Percentiles rank a stretch among this genome's conserved stretches.
Evolutionary conservation across 53 echinoderm and acorn worm species (phyloP).

Genomic region (Zoroaster sp.): DNA sequence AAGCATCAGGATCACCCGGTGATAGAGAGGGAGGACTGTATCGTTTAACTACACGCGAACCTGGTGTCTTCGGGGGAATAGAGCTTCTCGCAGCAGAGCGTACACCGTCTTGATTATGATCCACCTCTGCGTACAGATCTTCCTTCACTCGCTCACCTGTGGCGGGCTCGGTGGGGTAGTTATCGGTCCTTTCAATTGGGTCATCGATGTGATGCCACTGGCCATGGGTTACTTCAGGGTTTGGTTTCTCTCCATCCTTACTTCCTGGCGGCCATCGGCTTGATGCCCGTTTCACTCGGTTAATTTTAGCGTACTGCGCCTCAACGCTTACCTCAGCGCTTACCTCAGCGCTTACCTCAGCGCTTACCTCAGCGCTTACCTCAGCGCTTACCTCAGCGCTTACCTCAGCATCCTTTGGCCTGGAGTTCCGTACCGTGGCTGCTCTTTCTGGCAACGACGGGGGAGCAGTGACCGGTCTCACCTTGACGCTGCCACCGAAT

Average conservation of each 20-base stretch:
- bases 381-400: not conserved
- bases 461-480: not conserved
- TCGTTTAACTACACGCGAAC: not conserved
- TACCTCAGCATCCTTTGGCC: not conserved
- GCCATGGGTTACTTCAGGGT: not conserved
- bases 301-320: slow-evolving; percentile 15
- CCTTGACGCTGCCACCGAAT: slow-evolving; percentile 1
- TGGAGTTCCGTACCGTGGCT: not conserved
- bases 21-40: not conserved
- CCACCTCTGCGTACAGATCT: slow-evolving; percentile 14
- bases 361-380: too few species aligned
- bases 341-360: not conserved
- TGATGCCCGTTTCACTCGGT: slow-evolving; percentile 22
- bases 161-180: not conserved
- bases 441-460: not conserved
- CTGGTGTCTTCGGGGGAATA: not conserved
- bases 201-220: not conserved
- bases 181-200: not conserved
- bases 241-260: not conserved
- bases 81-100: not conserved
- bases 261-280: not conserved
- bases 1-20: not conserved
- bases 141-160: not conserved
- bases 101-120: not conserved
- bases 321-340: not conserved